Percentiles rank a stretch among this genome's conserved stretches.
phyloP scores from a whole-genome alignment of 2,888 invertebrate genomes.

The Aphidius colemani region DNA sequence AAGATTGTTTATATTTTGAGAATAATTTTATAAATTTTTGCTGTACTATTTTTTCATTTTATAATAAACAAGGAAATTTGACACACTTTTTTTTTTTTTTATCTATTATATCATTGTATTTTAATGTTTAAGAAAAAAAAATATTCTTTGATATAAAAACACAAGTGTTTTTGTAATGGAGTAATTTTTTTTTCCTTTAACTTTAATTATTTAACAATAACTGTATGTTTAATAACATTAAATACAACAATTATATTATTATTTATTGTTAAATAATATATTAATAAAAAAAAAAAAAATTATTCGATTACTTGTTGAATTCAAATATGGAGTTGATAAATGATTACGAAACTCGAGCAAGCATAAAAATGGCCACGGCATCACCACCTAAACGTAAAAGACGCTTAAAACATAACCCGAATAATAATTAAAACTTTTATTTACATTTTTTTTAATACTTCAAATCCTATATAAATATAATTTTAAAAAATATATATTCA shows the following conservation, averaged over 20 bases:
- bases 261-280: not conserved
- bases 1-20: too few relatives aligned
- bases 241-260: not conserved
- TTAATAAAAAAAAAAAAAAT: not conserved
- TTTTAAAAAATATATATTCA: not conserved
- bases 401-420: constrained; percentile 16
- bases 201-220: constrained; percentile 2
- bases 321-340: constrained; percentile 59
- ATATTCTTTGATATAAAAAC: too few relatives aligned
- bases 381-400: constrained; percentile 41
- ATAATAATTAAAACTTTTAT: constrained; percentile 27
- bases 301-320: constrained; percentile 55
- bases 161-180: not conserved
- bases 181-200: not conserved
- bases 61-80: too few relatives aligned
- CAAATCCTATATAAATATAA: constrained; percentile 1
- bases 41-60: too few relatives aligned
- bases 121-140: too few relatives aligned
- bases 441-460: not conserved
- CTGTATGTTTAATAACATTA: not conserved
- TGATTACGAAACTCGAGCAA: constrained; percentile 59
- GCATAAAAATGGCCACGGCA: constrained; percentile 60
- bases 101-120: too few relatives aligned
- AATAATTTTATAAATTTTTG: too few relatives aligned
- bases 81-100: too few relatives aligned